Percentiles rank a stretch among this genome's conserved stretches.
These are phyloP conservation scores for Parazoanthus swiftii DNA, from an alignment of 92 coral and sea anemone species.

Conservation along the genomic window DNA sequence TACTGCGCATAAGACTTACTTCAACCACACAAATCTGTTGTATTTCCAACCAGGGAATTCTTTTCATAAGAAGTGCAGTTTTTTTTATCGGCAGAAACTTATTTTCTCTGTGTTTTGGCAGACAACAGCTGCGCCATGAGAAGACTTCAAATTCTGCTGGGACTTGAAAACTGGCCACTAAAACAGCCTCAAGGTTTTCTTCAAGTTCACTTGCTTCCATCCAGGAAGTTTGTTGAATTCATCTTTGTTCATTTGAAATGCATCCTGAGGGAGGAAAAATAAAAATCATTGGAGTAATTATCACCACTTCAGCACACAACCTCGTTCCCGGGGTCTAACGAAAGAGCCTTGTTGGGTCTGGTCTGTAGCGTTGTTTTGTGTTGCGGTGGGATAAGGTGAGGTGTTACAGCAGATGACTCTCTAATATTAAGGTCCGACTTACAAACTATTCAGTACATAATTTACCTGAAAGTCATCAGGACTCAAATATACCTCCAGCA, in stretches of 20 bases:
- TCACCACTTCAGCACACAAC: no score
- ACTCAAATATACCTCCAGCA: conserved; percentile 78
- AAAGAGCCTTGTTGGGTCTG: no score
- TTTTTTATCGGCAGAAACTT: neutral
- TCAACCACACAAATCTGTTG: neutral
- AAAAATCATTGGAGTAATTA: neutral
- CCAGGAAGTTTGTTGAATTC: conserved; percentile 84
- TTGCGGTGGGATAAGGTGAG: no score
- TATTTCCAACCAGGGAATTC: neutral
- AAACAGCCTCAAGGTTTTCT: conserved; percentile 85
- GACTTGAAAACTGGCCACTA: conserved; percentile 31
- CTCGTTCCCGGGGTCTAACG: no score
- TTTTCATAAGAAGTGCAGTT: neutral
- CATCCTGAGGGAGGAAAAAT: conserved; percentile 5
- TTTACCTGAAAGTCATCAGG: conserved; percentile 80
- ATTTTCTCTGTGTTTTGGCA: neutral
- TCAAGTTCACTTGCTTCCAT: conserved; percentile 91
- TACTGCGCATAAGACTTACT: neutral
- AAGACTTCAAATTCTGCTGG: neutral
- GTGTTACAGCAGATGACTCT: neutral
- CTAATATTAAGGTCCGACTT: neutral
- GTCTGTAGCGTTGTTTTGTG: neutral
- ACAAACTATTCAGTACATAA: neutral
- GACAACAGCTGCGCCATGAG: neutral
- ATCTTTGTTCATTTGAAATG: conserved; percentile 81